These are phyloP conservation scores for Sakesphorus luctuosus DNA, from an alignment of 2,113 vertebrate genomes.

Conservation along the genomic window DNA sequence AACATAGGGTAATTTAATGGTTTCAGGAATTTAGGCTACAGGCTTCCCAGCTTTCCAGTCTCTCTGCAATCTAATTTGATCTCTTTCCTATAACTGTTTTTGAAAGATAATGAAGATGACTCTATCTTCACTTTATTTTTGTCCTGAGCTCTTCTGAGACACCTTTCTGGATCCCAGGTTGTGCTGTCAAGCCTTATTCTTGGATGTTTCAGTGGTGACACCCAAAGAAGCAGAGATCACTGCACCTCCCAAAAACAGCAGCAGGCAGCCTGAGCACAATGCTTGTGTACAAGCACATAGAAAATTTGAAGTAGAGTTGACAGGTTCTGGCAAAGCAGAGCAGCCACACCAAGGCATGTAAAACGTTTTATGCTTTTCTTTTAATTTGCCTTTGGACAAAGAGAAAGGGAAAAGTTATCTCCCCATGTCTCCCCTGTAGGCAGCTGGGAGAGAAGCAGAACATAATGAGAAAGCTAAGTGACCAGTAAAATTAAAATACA, in stretches of 20 bases:
- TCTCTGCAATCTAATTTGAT: neutral
- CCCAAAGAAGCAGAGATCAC: neutral
- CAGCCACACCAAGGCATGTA: neutral
- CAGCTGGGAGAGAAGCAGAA: neutral
- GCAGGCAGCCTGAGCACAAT: neutral
- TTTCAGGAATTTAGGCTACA: neutral
- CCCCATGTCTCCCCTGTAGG: neutral
- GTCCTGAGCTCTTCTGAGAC: neutral
- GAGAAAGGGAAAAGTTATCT: neutral
- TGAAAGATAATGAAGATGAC: neutral
- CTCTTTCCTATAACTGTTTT: neutral
- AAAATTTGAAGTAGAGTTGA: neutral
- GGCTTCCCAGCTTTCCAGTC: neutral
- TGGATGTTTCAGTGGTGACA: neutral
- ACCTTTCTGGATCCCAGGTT: neutral
- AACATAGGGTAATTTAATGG: neutral
- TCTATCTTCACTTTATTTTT: neutral
- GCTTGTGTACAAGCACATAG: neutral
- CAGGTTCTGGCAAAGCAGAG: neutral
- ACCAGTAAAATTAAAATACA: conserved; percentile 39
- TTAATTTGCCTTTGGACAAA: neutral
- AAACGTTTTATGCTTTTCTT: neutral
- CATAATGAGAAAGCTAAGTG: neutral
- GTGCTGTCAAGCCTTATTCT: neutral
- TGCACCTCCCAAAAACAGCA: neutral